Evolutionary conservation across 2,888 invertebrate species (phyloP).

Genomic region (Cataglyphis livida): DNA sequence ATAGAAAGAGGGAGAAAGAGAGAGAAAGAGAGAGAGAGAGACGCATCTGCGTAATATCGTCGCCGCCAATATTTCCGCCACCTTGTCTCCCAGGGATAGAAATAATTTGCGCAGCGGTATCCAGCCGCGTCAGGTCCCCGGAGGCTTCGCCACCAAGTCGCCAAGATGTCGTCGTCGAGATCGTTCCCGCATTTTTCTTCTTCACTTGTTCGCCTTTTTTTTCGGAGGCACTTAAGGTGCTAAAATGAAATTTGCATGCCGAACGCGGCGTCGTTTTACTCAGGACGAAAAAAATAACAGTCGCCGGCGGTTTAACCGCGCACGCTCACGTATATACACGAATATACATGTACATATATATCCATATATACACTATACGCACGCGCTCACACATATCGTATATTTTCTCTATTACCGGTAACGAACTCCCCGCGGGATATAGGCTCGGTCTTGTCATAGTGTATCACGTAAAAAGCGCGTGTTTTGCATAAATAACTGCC

Average conservation of each 20-base stretch:
- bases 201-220: constrained; percentile 32
- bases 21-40: constrained; percentile 4
- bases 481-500: constrained; percentile 74
- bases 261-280: constrained; percentile 66
- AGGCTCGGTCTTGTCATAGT: constrained; percentile 52
- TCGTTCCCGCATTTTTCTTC: constrained; percentile 53
- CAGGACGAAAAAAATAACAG: constrained; percentile 70
- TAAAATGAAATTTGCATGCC: constrained; percentile 74
- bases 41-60: constrained; percentile 42
- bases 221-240: constrained; percentile 64
- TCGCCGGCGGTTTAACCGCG: constrained; percentile 66
- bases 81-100: constrained; percentile 41
- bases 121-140: constrained; percentile 35
- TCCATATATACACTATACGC: background rate
- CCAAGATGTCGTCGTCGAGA: constrained; percentile 49
- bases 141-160: constrained; percentile 49
- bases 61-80: constrained; percentile 7
- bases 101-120: constrained; percentile 54
- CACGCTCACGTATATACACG: constrained; percentile 15
- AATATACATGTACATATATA: background rate
- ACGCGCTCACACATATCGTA: constrained; percentile 19
- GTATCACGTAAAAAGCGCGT: constrained; percentile 64
- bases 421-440: constrained; percentile 66
- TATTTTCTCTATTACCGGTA: constrained; percentile 64
- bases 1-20: background rate